Base-by-base conservation (phyloP, 2,888 invertebrate species). In the Aproaerema taeniolella region DNA sequence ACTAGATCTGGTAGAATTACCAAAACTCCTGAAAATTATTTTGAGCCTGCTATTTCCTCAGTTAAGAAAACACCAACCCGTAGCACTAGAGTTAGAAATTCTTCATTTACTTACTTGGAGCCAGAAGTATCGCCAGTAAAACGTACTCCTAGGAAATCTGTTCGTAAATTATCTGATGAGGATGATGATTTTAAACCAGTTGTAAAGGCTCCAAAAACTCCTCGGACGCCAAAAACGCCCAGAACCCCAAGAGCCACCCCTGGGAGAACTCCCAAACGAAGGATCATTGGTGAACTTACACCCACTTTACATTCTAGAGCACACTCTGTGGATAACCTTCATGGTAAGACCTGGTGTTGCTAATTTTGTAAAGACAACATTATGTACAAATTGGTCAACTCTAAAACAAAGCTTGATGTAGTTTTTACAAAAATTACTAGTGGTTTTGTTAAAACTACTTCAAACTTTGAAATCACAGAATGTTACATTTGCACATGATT, bases 271-370 rank as follows among this genome's bases (percentile, higher is more conserved):
- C 74, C 80, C 1, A 74, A 59, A 38, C 53, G 58, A 37, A 76
- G 64, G 61, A 69, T 72, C 7, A 73, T 68, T 1, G 76, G 74
- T 44, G 72, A 79, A 39, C 55, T 85, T 6, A 86, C 86, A 2
- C 85, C 86, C 1, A 68, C 77, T 17, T 51, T 86, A 24, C 68
- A 55, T 12, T 52, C 57, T 2, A 72, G 85, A 42, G 69, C 74
- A 2, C 75, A 83, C 54, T 71, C 77, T 20, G 62, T 86, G 20
- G 74, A 79, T 30, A 78, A 76, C 50, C 58, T 67, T 58, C 57
- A 76, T 65, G 79, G 85, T 85, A 61, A 62, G 56, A n/a, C n/a
- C n/a, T n/a, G n/a, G n/a, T n/a, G n/a, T n/a, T n/a, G n/a, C n/a
- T n/a, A n/a, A n/a, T n/a, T n/a, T n/a, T n/a, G n/a, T n/a, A n/a